These are phyloP conservation scores for Sisyra nigra DNA, from an alignment of 2,888 invertebrate species.

Conservation along the genomic window DNA sequence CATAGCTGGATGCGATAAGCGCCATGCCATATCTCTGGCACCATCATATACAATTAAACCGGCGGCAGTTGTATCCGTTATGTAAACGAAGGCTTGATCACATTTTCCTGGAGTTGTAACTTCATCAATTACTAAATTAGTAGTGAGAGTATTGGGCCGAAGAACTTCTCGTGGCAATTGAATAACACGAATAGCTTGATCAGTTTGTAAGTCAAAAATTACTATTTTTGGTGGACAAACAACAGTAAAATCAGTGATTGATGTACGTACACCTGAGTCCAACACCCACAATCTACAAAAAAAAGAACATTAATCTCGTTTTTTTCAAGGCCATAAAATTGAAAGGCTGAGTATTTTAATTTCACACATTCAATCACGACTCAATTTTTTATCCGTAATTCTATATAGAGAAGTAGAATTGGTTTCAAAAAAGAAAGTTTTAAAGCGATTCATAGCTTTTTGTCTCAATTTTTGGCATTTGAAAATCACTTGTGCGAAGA, in stretches of 20 bases:
- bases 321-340: too few species aligned
- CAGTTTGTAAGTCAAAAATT: conserved; percentile 60
- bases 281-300: conserved; percentile 65
- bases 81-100: conserved; percentile 64
- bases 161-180: conserved; percentile 59
- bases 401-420: too few species aligned
- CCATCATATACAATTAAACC: conserved; percentile 49
- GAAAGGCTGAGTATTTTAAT: too few species aligned
- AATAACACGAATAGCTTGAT: conserved; percentile 49
- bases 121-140: conserved; percentile 67
- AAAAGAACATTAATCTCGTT: conserved; percentile 19
- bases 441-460: too few species aligned
- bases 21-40: conserved; percentile 60
- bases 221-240: conserved; percentile 68
- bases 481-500: too few species aligned
- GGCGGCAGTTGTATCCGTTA: conserved; percentile 67
- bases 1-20: conserved; percentile 67
- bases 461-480: too few species aligned
- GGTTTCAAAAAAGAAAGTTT: too few species aligned
- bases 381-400: too few species aligned
- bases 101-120: conserved; percentile 45
- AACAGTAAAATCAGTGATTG: conserved; percentile 46
- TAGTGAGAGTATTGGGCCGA: conserved; percentile 58
- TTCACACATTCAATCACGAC: too few species aligned
- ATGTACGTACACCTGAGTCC: conserved; percentile 60